Conservation (phyloP, 2,113 vertebrate species). For the Microtus ochrogaster region DNA sequence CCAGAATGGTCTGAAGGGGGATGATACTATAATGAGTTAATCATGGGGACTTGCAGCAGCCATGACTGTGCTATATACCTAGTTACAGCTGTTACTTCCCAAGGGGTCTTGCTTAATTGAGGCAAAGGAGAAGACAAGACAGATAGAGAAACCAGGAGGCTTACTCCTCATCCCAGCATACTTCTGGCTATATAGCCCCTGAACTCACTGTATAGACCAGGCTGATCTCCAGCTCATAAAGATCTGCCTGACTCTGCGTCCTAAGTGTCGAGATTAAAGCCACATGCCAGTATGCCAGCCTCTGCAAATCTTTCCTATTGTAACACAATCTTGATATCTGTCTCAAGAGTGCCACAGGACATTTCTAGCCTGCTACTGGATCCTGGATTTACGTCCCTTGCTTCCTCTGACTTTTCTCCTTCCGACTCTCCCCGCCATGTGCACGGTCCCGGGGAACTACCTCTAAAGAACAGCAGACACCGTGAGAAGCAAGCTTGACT, state of each 20-base stretch:
- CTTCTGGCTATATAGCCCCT: background rate
- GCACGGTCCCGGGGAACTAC: rapidly evolving
- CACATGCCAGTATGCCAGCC: background rate
- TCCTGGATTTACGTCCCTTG: background rate
- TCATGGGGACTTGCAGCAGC: background rate
- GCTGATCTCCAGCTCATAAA: background rate
- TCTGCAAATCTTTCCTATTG: background rate
- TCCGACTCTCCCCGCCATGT: background rate
- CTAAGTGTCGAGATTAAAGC: background rate
- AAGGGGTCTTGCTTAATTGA: background rate
- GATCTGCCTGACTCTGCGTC: background rate
- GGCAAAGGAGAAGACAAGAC: background rate
- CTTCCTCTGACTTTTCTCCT: background rate
- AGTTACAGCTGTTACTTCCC: background rate
- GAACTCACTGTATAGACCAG: background rate
- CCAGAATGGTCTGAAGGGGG: background rate
- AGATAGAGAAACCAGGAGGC: background rate
- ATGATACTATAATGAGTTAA: background rate
- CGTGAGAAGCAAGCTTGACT: background rate
- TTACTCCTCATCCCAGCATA: background rate
- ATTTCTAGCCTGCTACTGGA: background rate
- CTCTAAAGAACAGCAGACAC: background rate
- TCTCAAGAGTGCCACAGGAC: background rate
- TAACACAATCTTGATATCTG: background rate
- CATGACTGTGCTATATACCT: background rate